Percentiles rank a stretch among this genome's conserved stretches.
phyloP scores from a whole-genome alignment of 1,140 invertebrate genomes.

The Glossosoma conforme region DNA sequence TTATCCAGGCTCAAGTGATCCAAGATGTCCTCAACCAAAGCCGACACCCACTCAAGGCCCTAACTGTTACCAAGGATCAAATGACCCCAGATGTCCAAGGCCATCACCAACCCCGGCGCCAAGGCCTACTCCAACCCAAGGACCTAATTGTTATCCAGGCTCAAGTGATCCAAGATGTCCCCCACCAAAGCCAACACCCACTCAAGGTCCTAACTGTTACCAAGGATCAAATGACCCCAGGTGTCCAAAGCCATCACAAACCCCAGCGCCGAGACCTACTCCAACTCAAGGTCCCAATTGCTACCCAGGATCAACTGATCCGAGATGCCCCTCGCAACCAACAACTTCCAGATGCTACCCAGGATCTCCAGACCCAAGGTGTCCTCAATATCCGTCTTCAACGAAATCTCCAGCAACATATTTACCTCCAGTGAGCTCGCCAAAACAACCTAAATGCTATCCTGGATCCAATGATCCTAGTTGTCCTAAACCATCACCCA shows the following conservation, averaged over 20 bases:
- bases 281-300: constrained; percentile 24
- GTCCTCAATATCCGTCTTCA: constrained; percentile 32
- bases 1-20: constrained; percentile 37
- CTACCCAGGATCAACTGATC: constrained; percentile 37
- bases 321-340: constrained; percentile 33
- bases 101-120: too few relatives aligned
- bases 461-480: constrained; percentile 39
- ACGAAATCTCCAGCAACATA: constrained; percentile 27
- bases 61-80: constrained; percentile 36
- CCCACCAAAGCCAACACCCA: constrained; percentile 26
- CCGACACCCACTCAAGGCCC: constrained; percentile 2
- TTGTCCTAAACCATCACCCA: constrained; percentile 35
- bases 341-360: too few relatives aligned
- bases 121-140: constrained; percentile 16
- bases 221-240: constrained; percentile 36
- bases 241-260: constrained; percentile 33
- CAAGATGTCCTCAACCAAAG: constrained; percentile 33
- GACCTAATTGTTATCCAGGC: constrained; percentile 35
- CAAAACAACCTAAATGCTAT: constrained; percentile 32
- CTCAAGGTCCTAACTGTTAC: constrained; percentile 29
- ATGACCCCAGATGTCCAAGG: constrained; percentile 35
- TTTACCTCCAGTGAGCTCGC: constrained; percentile 34
- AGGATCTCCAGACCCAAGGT: constrained; percentile 41
- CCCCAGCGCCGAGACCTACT: too few relatives aligned
- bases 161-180: constrained; percentile 36